A percentile compares a stretch with the other conserved stretches of the same genome.
Conservation (phyloP, 2,113 vertebrate species). For the Dicrurus megarhynchus region DNA sequence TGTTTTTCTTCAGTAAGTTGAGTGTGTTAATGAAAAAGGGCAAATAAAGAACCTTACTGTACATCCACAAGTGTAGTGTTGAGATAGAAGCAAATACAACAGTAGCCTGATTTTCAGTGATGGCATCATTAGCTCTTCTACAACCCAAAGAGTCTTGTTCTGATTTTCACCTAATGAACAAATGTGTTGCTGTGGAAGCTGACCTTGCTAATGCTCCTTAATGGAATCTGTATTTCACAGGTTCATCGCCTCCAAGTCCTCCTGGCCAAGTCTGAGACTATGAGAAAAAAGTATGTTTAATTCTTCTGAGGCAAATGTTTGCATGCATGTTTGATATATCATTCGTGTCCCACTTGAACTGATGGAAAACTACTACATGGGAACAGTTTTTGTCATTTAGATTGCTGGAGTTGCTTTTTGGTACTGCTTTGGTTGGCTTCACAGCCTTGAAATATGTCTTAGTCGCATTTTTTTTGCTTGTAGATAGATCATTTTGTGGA, state of each 20-base stretch:
- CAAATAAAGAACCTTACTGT: background rate
- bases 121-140: background rate
- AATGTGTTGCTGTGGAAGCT: background rate
- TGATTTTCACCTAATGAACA: background rate
- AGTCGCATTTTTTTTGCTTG: background rate
- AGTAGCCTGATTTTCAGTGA: background rate
- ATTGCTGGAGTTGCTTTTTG: background rate
- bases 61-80: background rate
- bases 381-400: background rate
- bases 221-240: conserved; percentile 59
- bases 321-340: background rate
- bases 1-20: background rate
- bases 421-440: background rate
- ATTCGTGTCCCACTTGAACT: background rate
- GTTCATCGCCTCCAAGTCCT: conserved; percentile 85
- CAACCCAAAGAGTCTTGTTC: background rate
- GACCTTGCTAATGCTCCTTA: background rate
- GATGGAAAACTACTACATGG: background rate
- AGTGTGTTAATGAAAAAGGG: background rate
- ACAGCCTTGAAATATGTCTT: background rate
- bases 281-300: conserved; percentile 82
- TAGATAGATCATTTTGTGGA: background rate
- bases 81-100: background rate
- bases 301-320: background rate
- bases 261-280: conserved; percentile 73